These are phyloP conservation scores for Enchytraeus crypticus DNA, from an alignment of 2,888 invertebrate species.

Conservation along the genomic window DNA sequence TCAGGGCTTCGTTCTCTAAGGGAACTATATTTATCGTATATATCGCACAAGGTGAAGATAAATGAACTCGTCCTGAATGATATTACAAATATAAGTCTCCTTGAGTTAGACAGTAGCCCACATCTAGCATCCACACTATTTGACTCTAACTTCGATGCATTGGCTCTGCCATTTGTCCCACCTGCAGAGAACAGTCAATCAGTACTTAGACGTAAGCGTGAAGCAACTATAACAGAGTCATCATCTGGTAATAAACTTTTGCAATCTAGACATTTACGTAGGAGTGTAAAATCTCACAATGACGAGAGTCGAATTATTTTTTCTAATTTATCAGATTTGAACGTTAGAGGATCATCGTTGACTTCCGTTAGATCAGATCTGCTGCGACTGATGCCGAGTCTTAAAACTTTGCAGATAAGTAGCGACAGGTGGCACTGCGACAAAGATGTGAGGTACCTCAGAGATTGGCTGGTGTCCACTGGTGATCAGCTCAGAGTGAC, in stretches of 20 bases:
- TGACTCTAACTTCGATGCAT: not conserved
- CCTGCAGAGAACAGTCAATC: not conserved
- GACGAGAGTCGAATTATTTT: not conserved
- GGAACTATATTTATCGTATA: slow-evolving; percentile 10
- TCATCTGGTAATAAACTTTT: not conserved
- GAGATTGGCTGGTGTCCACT: slow-evolving; percentile 20
- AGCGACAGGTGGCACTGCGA: slow-evolving; percentile 27
- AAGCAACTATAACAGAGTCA: not conserved
- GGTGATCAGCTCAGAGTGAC: not conserved
- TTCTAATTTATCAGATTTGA: slow-evolving; percentile 15
- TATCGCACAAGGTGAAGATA: slow-evolving; percentile 1
- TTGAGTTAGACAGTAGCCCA: slow-evolving; percentile 26
- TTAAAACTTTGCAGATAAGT: slow-evolving; percentile 17
- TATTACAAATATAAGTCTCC: not conserved
- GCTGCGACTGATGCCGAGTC: slow-evolving; percentile 10
- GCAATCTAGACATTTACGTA: not conserved
- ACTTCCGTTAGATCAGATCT: slow-evolving; percentile 12
- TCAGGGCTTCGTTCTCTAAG: slow-evolving; percentile 1
- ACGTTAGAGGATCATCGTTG: slow-evolving; percentile 23
- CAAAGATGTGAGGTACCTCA: slow-evolving; percentile 20
- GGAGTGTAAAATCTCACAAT: not conserved
- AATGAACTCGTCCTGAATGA: not conserved
- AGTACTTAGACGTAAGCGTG: not conserved
- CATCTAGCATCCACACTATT: slow-evolving; percentile 14
- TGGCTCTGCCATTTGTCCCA: not conserved